A percentile compares a stretch with the other conserved stretches of the same genome.
These are phyloP conservation scores for Tiphia femorata DNA, from an alignment of 2,888 invertebrate genomes.

Conservation along the genomic window DNA sequence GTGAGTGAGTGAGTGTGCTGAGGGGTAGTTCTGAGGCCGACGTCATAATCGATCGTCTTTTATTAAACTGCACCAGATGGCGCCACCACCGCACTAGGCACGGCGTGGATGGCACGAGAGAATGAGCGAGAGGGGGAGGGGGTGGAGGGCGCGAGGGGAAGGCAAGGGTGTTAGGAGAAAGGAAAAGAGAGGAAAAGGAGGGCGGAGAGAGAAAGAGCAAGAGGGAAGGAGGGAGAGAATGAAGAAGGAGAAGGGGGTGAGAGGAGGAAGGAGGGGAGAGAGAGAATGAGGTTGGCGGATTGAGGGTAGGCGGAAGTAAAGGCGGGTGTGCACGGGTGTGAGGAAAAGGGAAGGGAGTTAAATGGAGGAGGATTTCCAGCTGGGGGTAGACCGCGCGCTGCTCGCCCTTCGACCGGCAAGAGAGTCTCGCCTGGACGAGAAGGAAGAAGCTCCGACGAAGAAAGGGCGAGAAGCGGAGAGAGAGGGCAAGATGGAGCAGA, in stretches of 20 bases:
- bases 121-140: constrained; percentile 19
- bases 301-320: constrained; percentile 47
- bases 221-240: constrained; percentile 12
- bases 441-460: too few relatives aligned
- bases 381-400: constrained; percentile 16
- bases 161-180: constrained; percentile 7
- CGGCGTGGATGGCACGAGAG: constrained; percentile 35
- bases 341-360: constrained; percentile 47
- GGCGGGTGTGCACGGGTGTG: constrained; percentile 39
- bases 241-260: constrained; percentile 18
- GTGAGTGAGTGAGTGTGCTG: constrained; percentile 34
- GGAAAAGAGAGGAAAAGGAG: too few relatives aligned
- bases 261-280: too few relatives aligned
- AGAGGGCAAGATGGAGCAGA: constrained; percentile 8
- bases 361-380: constrained; percentile 50
- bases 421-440: neutral
- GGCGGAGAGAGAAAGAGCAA: constrained; percentile 13
- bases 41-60: constrained; percentile 70
- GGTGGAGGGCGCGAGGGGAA: neutral
- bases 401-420: neutral
- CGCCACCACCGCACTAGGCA: constrained; percentile 51
- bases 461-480: constrained; percentile 17
- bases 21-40: constrained; percentile 65
- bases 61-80: constrained; percentile 69
- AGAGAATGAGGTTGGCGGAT: neutral